A percentile compares a stretch with the other conserved stretches of the same genome.
phyloP scores from a whole-genome alignment of 2,888 invertebrate species.

The Ashinkailepas kermadecensis region DNA sequence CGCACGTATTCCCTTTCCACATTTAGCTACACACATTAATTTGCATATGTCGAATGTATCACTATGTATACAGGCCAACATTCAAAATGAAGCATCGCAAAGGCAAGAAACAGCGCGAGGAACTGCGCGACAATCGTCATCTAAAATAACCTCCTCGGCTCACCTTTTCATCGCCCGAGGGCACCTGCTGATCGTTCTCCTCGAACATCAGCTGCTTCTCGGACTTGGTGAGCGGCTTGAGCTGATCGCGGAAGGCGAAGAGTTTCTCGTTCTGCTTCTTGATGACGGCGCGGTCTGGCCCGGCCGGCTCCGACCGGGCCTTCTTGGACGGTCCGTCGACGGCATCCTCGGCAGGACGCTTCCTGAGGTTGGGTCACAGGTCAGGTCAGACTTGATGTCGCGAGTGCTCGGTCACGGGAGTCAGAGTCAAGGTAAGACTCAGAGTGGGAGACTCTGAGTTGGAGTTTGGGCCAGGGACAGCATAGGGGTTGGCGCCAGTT shows the following conservation, averaged over 20 bases:
- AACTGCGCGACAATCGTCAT: too few species aligned
- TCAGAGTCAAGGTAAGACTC: neutral
- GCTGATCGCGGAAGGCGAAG: constrained; percentile 57
- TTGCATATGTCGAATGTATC: too few species aligned
- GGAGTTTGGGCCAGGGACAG: too few species aligned
- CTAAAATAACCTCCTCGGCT: constrained; percentile 31
- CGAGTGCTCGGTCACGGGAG: neutral
- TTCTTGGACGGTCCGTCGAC: constrained; percentile 34
- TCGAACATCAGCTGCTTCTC: constrained; percentile 59
- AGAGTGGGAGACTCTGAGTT: too few species aligned
- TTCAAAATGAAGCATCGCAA: too few species aligned
- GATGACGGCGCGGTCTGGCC: constrained; percentile 51
- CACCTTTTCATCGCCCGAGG: constrained; percentile 60
- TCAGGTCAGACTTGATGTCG: neutral
- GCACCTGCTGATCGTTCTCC: constrained; percentile 62
- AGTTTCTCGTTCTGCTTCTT: constrained; percentile 64
- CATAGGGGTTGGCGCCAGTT: too few species aligned
- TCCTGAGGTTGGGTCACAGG: constrained; percentile 47
- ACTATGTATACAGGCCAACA: too few species aligned
- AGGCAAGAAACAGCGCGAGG: too few species aligned
- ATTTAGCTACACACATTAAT: too few species aligned
- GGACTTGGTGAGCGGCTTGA: constrained; percentile 53
- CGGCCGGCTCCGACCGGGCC: constrained; percentile 32
- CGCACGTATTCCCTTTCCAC: too few species aligned
- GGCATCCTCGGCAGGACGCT: constrained; percentile 50